A percentile compares a stretch with the other conserved stretches of the same genome.
These are phyloP conservation scores for Torymus auratus DNA, from an alignment of 2,888 invertebrate species.

Conservation along the genomic window DNA sequence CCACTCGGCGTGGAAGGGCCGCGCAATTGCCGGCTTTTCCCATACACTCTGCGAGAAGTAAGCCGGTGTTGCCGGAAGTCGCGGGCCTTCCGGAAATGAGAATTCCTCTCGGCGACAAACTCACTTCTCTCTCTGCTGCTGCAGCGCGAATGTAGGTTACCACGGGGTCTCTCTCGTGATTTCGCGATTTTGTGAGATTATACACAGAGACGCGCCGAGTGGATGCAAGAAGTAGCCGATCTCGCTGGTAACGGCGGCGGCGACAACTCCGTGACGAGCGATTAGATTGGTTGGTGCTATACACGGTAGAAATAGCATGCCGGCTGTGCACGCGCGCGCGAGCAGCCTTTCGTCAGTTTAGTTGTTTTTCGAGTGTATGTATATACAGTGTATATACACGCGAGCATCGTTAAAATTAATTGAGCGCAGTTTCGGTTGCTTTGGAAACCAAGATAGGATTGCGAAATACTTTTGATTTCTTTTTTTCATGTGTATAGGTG, in stretches of 20 bases:
- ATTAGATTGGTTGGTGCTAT: conserved; percentile 5
- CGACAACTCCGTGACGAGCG: background rate
- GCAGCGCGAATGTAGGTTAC: conserved; percentile 64
- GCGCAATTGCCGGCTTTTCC: background rate
- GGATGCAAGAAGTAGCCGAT: no score
- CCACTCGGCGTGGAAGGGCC: no score
- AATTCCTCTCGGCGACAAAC: conserved; percentile 63
- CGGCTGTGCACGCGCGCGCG: no score
- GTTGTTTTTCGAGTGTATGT: no score
- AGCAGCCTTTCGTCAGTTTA: no score
- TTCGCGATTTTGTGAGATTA: conserved; percentile 31
- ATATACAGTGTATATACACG: no score
- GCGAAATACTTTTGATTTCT: no score
- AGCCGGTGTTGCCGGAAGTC: conserved; percentile 63
- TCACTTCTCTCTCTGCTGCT: conserved; percentile 59
- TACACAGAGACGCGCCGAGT: background rate
- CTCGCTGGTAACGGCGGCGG: background rate
- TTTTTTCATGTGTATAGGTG: no score
- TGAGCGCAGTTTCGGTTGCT: no score
- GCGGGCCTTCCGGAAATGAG: conserved; percentile 71
- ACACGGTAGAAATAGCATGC: no score
- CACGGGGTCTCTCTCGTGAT: conserved; percentile 29
- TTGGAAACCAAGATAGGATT: no score
- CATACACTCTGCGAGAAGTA: background rate
- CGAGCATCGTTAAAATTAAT: no score